Evolutionary conservation across 2,888 invertebrate species (phyloP).

Genomic region (Lycaena phlaeas): DNA sequence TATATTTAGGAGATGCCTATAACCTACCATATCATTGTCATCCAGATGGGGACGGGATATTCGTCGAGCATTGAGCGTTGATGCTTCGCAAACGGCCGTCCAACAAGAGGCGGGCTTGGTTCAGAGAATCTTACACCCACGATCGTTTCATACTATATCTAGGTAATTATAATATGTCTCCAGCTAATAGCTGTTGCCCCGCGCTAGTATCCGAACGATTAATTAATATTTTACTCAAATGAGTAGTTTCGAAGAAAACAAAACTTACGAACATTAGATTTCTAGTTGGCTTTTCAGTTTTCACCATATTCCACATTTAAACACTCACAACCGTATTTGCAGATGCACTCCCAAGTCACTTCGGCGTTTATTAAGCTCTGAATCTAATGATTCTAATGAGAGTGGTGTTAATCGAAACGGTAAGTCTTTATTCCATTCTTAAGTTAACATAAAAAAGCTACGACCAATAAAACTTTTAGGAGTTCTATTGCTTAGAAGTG

Average conservation of each 20-base stretch:
- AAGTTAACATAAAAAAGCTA: too few species aligned
- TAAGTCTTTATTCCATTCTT: too few species aligned
- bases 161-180: too few species aligned
- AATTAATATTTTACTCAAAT: not conserved
- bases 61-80: conserved; percentile 54
- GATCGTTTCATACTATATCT: conserved; percentile 37
- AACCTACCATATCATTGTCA: too few species aligned
- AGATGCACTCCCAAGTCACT: conserved; percentile 57
- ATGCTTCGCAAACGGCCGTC: conserved; percentile 42
- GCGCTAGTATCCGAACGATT: too few species aligned
- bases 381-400: conserved; percentile 34
- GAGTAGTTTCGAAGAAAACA: too few species aligned
- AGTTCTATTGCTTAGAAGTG: too few species aligned
- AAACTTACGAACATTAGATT: not conserved
- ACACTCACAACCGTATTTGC: conserved; percentile 10
- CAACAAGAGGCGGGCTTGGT: conserved; percentile 46
- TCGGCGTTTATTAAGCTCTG: conserved; percentile 46
- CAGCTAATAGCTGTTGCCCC: too few species aligned
- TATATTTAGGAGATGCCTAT: too few species aligned
- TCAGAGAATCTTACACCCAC: conserved; percentile 37
- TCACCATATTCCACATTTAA: too few species aligned
- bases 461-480: too few species aligned
- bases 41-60: conserved; percentile 41
- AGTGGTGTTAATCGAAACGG: conserved; percentile 35
- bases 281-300: too few species aligned